Percentiles rank a stretch among this genome's conserved stretches.
Conservation (phyloP, 2,797 vertebrate genomes). For the Sebastes taczanowskii region DNA sequence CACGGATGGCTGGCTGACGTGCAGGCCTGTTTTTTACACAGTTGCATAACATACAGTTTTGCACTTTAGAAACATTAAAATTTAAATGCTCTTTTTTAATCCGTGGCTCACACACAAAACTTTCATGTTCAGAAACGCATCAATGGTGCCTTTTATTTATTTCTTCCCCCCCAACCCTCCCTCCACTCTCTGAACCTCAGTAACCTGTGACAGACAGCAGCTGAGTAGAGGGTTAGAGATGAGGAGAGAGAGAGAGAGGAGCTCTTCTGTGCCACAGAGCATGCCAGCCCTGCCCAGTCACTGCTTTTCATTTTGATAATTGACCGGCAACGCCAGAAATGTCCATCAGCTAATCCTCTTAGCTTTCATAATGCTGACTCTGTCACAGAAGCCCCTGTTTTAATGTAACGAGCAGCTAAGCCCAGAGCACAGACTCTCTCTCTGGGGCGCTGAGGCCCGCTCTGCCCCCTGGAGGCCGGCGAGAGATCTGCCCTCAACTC, state of each 20-base stretch:
- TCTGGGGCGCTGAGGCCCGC: slow-evolving; percentile 22
- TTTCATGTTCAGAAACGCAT: slow-evolving; percentile 48
- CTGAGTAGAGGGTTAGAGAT: slow-evolving; percentile 44
- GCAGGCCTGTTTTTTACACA: slow-evolving; percentile 58
- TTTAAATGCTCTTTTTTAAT: slow-evolving; percentile 80
- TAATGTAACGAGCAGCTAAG: slow-evolving; percentile 84
- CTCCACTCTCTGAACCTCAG: slow-evolving; percentile 41
- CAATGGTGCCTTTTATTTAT: slow-evolving; percentile 37
- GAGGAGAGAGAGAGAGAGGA: slow-evolving; percentile 48
- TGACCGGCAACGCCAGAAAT: slow-evolving; percentile 80
- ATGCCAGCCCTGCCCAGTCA: slow-evolving; percentile 72
- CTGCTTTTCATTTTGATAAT: slow-evolving; percentile 86
- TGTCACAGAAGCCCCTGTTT: slow-evolving; percentile 83
- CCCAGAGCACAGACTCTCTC: slow-evolving; percentile 45
- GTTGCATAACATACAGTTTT: slow-evolving; percentile 79
- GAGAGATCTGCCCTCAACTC: slow-evolving; percentile 30
- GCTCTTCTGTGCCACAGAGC: slow-evolving; percentile 64
- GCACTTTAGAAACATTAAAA: slow-evolving; percentile 80
- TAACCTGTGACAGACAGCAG: slow-evolving; percentile 68
- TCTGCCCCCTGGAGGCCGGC: slow-evolving; percentile 68
- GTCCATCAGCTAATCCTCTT: slow-evolving; percentile 88
- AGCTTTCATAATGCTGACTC: slow-evolving; percentile 83
- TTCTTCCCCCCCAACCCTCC: neutral
- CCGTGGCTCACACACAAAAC: slow-evolving; percentile 47
- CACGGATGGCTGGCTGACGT: slow-evolving; percentile 58